Evolutionary conservation across 2,888 invertebrate genomes (phyloP), one percentile per base, ranked within the genome.

Genomic region (Schizaphis graminum): DNA sequence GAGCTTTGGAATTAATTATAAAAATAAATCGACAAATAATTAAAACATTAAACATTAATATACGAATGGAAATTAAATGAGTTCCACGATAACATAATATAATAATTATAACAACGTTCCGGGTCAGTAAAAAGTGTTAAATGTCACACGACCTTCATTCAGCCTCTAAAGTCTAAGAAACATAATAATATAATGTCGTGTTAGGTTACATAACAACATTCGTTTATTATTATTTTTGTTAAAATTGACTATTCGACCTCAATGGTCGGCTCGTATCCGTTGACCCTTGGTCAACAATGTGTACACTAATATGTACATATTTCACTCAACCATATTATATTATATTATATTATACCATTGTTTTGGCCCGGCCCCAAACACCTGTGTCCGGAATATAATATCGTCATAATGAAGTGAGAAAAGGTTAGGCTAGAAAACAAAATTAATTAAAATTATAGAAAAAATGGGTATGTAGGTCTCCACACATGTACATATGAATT

Each of bases 91-190:
- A 88, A 84, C 26, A 44, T 89, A 61, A 84, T 28, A 84, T 26
- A 57, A 56, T 92, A 41, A 88, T 67, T 49, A 67, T 92, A 44
- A 44, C 41, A 87, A 87, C 93, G 49, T 85, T 93, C 11, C 67
- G 53, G 84, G 84, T 93, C 89, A 28, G n/a, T 85, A 16, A 47
- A 89, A 47, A 93, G 84, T 89, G 89, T 84, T 93, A 85, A 93
- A 93, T 90, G 89, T 93, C 93, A 93, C 85, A 49, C 49, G 85
- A 89, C 93, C 89, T 93, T 93, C 93, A n/a, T 86, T 35, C 61
- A 35, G 92, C 35, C 21, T 47, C 47, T n/a, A 61, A 67, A 90
- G 49, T 67, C 49, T 84, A 91, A 91, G 84, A 92, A 92, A 87
- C n/a, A n/a, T 11, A 87, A n/a, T 11, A 87, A 87, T 92, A 56